Evolutionary conservation across 2,888 invertebrate genomes (phyloP), one percentile per base, ranked within the genome.

Genomic region (Ormyrus rosae): DNA sequence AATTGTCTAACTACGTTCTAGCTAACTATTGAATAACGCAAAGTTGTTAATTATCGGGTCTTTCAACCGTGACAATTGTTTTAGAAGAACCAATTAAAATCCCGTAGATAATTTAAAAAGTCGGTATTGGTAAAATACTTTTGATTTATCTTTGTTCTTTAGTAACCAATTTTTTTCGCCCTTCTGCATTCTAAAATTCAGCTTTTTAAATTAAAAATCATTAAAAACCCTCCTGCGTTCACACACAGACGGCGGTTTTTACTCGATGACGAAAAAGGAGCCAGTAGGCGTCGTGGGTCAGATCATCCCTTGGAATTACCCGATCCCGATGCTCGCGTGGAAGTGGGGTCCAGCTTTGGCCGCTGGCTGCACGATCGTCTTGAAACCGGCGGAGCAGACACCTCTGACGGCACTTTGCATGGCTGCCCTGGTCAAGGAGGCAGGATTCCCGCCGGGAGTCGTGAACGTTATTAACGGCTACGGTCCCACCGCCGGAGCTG

Each of bases 311-410:
- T 96, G 96, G 96, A 96, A 96, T 90, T 96, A 95, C 88, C 96
- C 95, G 0, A 87, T 95, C 19, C 87, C 95, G 84, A 96, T 97
- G 96, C 91, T 95, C 85, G 92, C 95, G 9, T 97, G 97, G 97
- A 97, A 97, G 91, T 93, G 93, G 93, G 94, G 92, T 0, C 94
- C 94, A 1, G 94, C 94, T 0, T 85, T 94, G 67, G 93, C 94
- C 6, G 91, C 93, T 46, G 94, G 95, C 70, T 96, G 96, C 89
- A 95, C 95, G 0, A 92, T 96, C 56, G 93, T 97, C 7, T 91
- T 97, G 87, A 97, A 97, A 89, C 95, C 96, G 2, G 95, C 97
- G 0, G 97, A 97, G 88, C 96, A 96, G 90, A 97, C 97, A 0
- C 96, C 96, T 0, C 91, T 97, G 4, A 94, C 95, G 0, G 96